Evolutionary conservation across 2,797 vertebrate species (phyloP), one percentile per base, ranked within the genome.

Genomic region (Syncerus caffer): DNA sequence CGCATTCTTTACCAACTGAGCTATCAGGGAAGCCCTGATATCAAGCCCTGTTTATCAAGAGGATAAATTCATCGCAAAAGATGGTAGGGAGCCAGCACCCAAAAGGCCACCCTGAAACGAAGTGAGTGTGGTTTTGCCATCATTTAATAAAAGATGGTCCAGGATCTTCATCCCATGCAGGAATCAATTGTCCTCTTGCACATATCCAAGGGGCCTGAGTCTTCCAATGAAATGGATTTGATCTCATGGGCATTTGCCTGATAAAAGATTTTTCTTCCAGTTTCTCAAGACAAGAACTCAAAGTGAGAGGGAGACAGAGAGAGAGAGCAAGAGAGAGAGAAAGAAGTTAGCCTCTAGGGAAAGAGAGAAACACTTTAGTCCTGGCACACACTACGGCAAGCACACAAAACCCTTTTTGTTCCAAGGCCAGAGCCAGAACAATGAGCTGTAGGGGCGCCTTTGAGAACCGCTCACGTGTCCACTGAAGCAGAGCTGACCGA

Each of bases 341-440:
- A 4, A 58, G 3, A 78, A 17, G 34, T 55, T 95, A 19, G 79
- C 93, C 96, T 96, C 71, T 34, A 86, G 85, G 88, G 87, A 95
- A 78, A 19, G 2, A 98, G 55, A 88, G 94, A 97, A 97, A 95
- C 58, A 47, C 64, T 98, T 98, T 12, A 95, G 90, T 76, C 84
- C 83, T 47, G 97, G 97, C 74, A 93, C 78, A 6, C 47, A 16
- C 71, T 88, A 83, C 0, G 2, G 87, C 98, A 94, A 88, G n/a
- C 71, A 86, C 23, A 97, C 51, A 98, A 97, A 98, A 57, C 42
- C 51, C 42, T 78, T 97, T 96, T 95, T 98, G 95, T 97, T 89
- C 87, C 80, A 62, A 98, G 96, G 96, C 91, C 97, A 98, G 97
- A 45, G 74, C 85, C 85, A 6, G 34, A 86, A 96, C 97, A 98